Percentiles rank a stretch among this genome's conserved stretches.
These are phyloP conservation scores for Diaprepes abbreviatus DNA, from an alignment of 2,888 invertebrate genomes.

Conservation along the genomic window DNA sequence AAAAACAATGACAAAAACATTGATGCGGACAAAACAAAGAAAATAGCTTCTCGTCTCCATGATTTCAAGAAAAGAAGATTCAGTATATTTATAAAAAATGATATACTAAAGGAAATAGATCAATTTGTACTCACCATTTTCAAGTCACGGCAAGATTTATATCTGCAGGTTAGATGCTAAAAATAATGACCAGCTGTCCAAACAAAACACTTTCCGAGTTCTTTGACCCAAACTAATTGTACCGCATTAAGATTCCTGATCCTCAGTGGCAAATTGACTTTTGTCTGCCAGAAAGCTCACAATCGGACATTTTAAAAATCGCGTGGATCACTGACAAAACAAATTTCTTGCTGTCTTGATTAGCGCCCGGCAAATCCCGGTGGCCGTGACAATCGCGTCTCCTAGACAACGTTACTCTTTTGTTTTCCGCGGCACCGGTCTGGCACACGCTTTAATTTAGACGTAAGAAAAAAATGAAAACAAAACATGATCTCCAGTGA, in stretches of 20 bases:
- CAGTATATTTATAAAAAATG: no score
- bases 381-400: conserved; percentile 17
- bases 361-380: conserved; percentile 15
- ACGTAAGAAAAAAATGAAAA: conserved; percentile 27
- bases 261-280: neutral
- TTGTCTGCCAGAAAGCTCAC: neutral
- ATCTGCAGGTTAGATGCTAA: conserved; percentile 3
- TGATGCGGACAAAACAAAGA: neutral
- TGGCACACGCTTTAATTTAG: conserved; percentile 12
- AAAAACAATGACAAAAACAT: neutral
- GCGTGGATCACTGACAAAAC: conserved; percentile 16
- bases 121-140: conserved; percentile 16
- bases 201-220: conserved; percentile 23
- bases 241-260: conserved; percentile 19
- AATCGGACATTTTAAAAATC: conserved; percentile 21
- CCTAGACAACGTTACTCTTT: conserved; percentile 29
- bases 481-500: conserved; percentile 17
- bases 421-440: conserved; percentile 29
- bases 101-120: no score
- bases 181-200: conserved; percentile 13
- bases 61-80: no score
- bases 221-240: conserved; percentile 23
- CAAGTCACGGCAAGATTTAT: conserved; percentile 4
- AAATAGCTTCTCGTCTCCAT: no score
- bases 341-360: conserved; percentile 2